Percentiles rank a stretch among this genome's conserved stretches.
Conservation (phyloP, 2,888 invertebrate genomes). For the Fragum fragum region DNA sequence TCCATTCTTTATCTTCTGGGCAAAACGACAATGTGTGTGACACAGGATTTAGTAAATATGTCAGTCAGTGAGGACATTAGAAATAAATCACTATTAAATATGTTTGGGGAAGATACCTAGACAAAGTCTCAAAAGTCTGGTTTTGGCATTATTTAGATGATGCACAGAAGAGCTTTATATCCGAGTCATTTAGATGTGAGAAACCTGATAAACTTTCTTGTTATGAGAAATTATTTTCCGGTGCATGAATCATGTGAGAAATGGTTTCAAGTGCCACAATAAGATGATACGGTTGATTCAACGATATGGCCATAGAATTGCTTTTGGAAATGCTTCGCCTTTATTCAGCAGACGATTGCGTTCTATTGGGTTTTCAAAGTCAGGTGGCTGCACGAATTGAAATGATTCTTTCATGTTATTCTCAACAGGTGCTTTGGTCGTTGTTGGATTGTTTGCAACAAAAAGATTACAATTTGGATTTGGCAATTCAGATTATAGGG, state of each 20-base stretch:
- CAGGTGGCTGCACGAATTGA: neutral
- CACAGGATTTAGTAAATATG: slow-evolving; percentile 11
- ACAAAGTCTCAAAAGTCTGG: neutral
- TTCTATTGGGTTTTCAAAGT: slow-evolving; percentile 14
- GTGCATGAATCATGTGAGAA: neutral
- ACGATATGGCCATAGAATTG: neutral
- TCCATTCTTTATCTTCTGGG: neutral
- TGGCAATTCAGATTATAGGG: slow-evolving; percentile 9
- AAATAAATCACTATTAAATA: neutral
- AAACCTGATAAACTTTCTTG: neutral
- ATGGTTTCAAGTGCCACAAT: neutral
- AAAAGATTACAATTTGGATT: slow-evolving; percentile 6
- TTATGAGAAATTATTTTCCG: slow-evolving; percentile 13
- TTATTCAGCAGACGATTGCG: neutral
- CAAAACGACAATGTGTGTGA: slow-evolving; percentile 7
- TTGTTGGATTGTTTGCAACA: slow-evolving; percentile 17
- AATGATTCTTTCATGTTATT: neutral
- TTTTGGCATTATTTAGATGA: slow-evolving; percentile 20
- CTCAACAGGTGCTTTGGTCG: neutral
- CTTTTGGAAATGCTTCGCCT: slow-evolving; percentile 14
- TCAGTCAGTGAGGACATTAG: neutral
- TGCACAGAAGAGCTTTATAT: too few relatives aligned
- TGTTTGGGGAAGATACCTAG: slow-evolving; percentile 25
- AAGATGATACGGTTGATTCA: neutral
- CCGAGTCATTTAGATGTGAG: neutral